Base-by-base conservation (phyloP, 1,140 invertebrate genomes). In the Drosophila ohnishii region DNA sequence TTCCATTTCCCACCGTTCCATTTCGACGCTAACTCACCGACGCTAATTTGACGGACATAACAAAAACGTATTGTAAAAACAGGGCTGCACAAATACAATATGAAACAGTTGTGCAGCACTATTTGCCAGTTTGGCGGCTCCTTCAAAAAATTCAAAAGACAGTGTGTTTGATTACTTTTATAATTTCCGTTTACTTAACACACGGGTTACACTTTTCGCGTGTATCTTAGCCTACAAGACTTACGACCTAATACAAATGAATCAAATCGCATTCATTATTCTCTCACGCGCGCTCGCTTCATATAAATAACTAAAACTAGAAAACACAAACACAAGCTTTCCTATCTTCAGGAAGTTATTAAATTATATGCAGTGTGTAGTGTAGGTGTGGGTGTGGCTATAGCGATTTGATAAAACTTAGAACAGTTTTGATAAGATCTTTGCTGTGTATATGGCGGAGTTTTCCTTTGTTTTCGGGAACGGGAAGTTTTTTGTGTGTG, bases 251-350 rank as follows among this genome's bases (percentile, higher is more conserved):
- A 62, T 80, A 58, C 70, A 88, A 78, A 66, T 84, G 55, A 84
- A 78, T 83, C 35, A 57, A 70, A 77, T 81, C 71, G 72, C 71
- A 86, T 82, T 69, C 78, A 86, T 79, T 42, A 86, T 44, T 61
- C 56, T 67, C 48, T 81, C 70, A 74, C 53, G 72, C 75, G 70
- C 74, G 50, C 72, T 61, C 59, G 30, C 48, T 71, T 83, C 73
- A 83, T 69, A 83, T 87, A 87, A 88, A 88, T 88, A 88, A 84
- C 69, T 88, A 89, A 78, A 88, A 84, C 84, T 88, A 88, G 28
- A 75, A 88, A 89, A 88, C 82, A 86, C 80, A 83, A 83, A 83
- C 75, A 83, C 83, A 83, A 86, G 81, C 61, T 65, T 78, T 73
- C 28, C 64, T 71, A 69, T 69, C 47, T 80, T 59, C 16, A 64